Base-by-base conservation (phyloP, 2,888 invertebrate genomes). In the Tuberolachnus salignus region DNA sequence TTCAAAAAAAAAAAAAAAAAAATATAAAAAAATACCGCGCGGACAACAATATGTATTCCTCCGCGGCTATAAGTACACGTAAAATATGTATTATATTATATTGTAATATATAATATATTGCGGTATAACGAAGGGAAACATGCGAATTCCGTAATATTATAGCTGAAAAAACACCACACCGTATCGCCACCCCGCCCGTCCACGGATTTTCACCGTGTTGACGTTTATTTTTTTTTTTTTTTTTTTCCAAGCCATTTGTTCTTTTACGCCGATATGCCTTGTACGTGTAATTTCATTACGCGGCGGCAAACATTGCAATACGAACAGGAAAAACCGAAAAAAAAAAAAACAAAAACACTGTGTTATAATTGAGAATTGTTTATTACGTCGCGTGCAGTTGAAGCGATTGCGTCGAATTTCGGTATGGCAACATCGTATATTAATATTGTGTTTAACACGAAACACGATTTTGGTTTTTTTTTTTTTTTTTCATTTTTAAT, bases 321-420 rank as follows among this genome's bases (percentile, higher is more conserved):
- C 14, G 16, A 13, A 19, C 3, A 34, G 34, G 34, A 34, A 34
- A 34, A 34, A 34, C 3, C n/a, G n/a, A n/a, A n/a, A n/a, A 34
- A 44, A 42, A 14, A 19, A 4, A 1, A 34, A 14, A 6, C 13
- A 59, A 59, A 59, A 34, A 55, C 14, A 70, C 26, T 6, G 34
- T 16, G 42, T 70, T 70, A 70, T 70, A 70, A 70, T 70, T 70
- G 55, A 70, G 42, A 44, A 55, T 42, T 55, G 55, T 70, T 70
- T 70, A 70, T 69, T 69, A 55, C 42, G 13, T 69, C 14, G 69
- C 69, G 53, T 69, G 69, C 42, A 21, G 53, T 59, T 13, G 34
- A 6, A 66, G 14, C 53, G 21, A 53, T 69, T 69, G 21, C 51
- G 26, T 34, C 16, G 13, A 26, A 11, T 64, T 16, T n/a, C 19